Evolutionary conservation across 1,140 invertebrate genomes (phyloP).

Genomic region (Orchesella cincta): DNA sequence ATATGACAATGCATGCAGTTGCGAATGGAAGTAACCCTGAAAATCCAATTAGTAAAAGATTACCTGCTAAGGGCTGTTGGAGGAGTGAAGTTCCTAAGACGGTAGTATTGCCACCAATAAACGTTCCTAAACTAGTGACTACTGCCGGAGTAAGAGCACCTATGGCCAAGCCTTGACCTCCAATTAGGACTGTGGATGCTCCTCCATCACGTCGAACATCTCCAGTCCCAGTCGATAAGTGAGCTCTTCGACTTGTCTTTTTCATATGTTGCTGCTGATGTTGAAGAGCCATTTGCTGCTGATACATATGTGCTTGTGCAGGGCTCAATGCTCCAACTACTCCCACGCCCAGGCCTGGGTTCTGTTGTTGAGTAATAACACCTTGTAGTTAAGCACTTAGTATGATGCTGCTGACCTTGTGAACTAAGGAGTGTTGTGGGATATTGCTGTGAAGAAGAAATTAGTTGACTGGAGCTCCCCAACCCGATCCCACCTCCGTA

Average conservation of each 20-base stretch:
- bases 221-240: conserved; percentile 30
- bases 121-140: conserved; percentile 50
- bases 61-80: conserved; percentile 47
- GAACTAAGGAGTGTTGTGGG: conserved; percentile 14
- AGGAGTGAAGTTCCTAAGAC: conserved; percentile 46
- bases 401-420: conserved; percentile 35
- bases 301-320: conserved; percentile 58
- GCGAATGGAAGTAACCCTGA: background rate
- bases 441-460: conserved; percentile 37
- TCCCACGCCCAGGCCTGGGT: conserved; percentile 25
- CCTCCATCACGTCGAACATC: conserved; percentile 34
- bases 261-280: conserved; percentile 58
- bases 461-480: conserved; percentile 28
- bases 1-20: conserved; percentile 31
- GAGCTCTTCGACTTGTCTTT: conserved; percentile 56
- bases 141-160: conserved; percentile 48
- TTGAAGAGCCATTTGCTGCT: conserved; percentile 59
- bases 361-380: conserved; percentile 45
- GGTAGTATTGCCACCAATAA: conserved; percentile 40
- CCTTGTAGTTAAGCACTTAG: conserved; percentile 43
- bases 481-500: conserved; percentile 25
- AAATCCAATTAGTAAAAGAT: conserved; percentile 20
- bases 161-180: conserved; percentile 40
- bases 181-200: conserved; percentile 40
- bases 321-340: conserved; percentile 51